phyloP scores from a whole-genome alignment of 2,888 invertebrate species.

The Hermaeophaga mercurialis region DNA sequence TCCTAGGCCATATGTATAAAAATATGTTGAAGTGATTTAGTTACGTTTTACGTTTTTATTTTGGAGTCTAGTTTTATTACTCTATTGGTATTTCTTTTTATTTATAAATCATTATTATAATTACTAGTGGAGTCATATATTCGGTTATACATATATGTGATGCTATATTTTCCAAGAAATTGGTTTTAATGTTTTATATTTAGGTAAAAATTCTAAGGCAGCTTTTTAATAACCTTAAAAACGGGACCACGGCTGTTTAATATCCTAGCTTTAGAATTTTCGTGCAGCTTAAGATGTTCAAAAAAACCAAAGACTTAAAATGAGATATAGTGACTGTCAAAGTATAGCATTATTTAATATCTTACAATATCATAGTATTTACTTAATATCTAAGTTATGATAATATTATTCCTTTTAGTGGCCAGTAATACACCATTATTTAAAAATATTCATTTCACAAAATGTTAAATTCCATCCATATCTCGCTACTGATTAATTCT shows the following conservation, averaged over 20 bases:
- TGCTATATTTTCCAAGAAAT: slow-evolving; percentile 5
- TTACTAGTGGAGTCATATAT: slow-evolving; percentile 3
- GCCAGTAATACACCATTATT: too few relatives aligned
- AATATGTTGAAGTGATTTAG: slow-evolving; percentile 54
- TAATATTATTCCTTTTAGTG: too few relatives aligned
- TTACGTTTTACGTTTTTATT: slow-evolving; percentile 54
- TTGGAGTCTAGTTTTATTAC: slow-evolving; percentile 53
- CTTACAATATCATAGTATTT: too few relatives aligned
- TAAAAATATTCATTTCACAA: too few relatives aligned
- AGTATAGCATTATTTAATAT: too few relatives aligned
- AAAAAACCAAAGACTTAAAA: background rate
- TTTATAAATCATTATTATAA: slow-evolving; percentile 11
- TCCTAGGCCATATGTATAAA: slow-evolving; percentile 51
- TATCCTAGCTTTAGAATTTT: background rate
- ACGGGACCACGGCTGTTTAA: background rate
- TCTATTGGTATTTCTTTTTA: slow-evolving; percentile 21
- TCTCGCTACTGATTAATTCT: too few relatives aligned
- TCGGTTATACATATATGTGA: background rate
- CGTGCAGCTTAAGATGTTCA: background rate
- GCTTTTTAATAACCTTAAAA: background rate
- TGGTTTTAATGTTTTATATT: background rate
- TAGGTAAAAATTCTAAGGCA: slow-evolving; percentile 1
- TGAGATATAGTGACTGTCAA: background rate
- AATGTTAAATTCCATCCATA: too few relatives aligned
- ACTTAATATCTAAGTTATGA: too few relatives aligned